Evolutionary conservation across 1,140 invertebrate species (phyloP), one percentile per base, ranked within the genome.

Genomic region (Agraylea sexmaculata): DNA sequence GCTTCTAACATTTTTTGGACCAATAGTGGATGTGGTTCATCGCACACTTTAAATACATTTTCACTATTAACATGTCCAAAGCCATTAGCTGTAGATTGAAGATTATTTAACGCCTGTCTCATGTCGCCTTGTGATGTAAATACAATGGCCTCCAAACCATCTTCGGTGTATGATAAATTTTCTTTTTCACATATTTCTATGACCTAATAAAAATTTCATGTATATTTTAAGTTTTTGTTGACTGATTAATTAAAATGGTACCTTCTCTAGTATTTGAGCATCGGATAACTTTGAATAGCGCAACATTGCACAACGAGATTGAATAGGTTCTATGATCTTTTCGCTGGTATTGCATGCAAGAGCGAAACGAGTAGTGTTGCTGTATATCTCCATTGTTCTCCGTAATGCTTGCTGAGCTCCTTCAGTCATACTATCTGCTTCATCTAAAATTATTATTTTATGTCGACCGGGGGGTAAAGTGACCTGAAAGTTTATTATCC

Each of bases 1-100:
- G 78, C 71, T 40, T 87, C 74, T 34, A 99, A 64, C 90, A 99
- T 97, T 47, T 85, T 78, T 62, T 87, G 85, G 7, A 99, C 79
- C 1, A 94, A 57, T 43, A 95, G 68, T 5, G 96, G 96, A 73
- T 99, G 93, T 0, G 96, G 95, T 60, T 99, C 94, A 67, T 99
- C 96, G 60, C 96, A 99, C 11, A 99, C 93, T 73, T 98, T 99
- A 55, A 98, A 99, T n/a, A 99, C 95, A 76, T 97, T 94, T 54
- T 90, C 83, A 43, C 80, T 79, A 47, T 81, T 93, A 2, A 99
- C 80, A 55, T 85, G 77, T 4, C 80, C 81, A 71, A 96, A 98
- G 17, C 94, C 94, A 64, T 96, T 90, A 29, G 77, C 77, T 0
- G 95, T 99, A 2, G 94, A 94, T 65, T 99, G 96, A 17, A 99